Conservation (phyloP, 1,140 invertebrate genomes). For the Danaus plexippus region DNA sequence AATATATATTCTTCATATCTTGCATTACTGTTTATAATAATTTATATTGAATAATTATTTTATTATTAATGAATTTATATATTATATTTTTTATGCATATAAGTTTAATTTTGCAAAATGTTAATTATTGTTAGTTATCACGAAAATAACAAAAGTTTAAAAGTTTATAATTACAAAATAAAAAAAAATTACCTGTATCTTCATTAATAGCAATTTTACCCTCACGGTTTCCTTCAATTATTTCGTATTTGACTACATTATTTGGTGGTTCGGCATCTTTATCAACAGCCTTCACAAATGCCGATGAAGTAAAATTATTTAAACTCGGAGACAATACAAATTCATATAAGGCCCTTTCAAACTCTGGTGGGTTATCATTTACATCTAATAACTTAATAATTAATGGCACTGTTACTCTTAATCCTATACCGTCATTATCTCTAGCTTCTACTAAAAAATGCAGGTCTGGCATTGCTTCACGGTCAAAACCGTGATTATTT, state of each 20-base stretch:
- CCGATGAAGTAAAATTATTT: slow-evolving; percentile 79
- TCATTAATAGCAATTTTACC: slow-evolving; percentile 86
- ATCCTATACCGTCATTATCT: slow-evolving; percentile 86
- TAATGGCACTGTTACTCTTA: slow-evolving; percentile 79
- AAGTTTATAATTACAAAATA: too few species aligned
- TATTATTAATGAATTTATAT: too few species aligned
- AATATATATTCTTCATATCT: too few species aligned
- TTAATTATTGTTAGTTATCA: too few species aligned
- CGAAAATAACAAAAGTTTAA: too few species aligned
- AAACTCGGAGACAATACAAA: slow-evolving; percentile 83
- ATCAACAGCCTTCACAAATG: slow-evolving; percentile 85
- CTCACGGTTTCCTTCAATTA: slow-evolving; percentile 84
- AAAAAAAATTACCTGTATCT: slow-evolving; percentile 74
- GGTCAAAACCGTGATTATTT: slow-evolving; percentile 83
- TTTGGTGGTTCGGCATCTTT: slow-evolving; percentile 88
- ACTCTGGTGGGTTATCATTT: slow-evolving; percentile 89
- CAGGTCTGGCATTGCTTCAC: slow-evolving; percentile 83
- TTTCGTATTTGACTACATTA: slow-evolving; percentile 87
- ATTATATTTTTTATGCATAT: too few species aligned
- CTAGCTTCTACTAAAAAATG: slow-evolving; percentile 87
- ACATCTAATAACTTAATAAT: slow-evolving; percentile 85
- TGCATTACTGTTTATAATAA: too few species aligned
- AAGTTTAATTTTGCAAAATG: too few species aligned
- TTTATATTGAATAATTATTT: too few species aligned
- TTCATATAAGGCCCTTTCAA: slow-evolving; percentile 85